These are phyloP conservation scores for Siderastrea siderea DNA, from an alignment of 92 coral and sea anemone genomes.

Conservation along the genomic window DNA sequence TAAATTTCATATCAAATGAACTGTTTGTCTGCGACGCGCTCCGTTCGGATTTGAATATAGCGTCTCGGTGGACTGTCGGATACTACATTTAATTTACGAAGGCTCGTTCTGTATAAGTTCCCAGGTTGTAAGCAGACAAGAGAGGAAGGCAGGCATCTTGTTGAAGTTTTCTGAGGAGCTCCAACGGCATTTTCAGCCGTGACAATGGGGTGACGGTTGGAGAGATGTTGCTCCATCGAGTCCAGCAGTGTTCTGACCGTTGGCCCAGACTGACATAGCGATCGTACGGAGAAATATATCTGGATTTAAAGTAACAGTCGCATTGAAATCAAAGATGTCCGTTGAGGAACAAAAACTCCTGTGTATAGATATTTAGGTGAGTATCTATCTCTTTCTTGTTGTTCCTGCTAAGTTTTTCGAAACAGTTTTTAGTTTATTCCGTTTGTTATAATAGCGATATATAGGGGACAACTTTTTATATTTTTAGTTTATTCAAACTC, in stretches of 20 bases:
- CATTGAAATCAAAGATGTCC: neutral
- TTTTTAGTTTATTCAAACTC: neutral
- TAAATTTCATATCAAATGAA: neutral
- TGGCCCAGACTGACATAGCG: neutral
- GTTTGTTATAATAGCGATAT: neutral
- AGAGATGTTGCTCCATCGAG: neutral
- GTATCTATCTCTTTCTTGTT: neutral
- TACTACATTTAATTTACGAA: neutral
- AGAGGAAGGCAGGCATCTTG: neutral
- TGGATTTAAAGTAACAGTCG: neutral
- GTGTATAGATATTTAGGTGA: neutral
- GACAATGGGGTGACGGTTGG: slow-evolving; percentile 2
- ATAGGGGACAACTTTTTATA: neutral
- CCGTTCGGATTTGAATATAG: slow-evolving; percentile 36
- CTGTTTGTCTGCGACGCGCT: neutral
- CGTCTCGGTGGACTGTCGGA: slow-evolving; percentile 9
- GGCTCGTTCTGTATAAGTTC: neutral
- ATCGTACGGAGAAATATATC: neutral
- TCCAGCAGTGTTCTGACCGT: neutral
- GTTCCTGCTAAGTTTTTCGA: neutral
- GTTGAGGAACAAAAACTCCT: neutral
- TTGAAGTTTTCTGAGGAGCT: neutral
- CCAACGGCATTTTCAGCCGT: no score
- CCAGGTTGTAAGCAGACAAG: neutral
- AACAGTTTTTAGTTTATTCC: neutral